These are phyloP conservation scores for Sternarchorhynchus goeldii DNA, from an alignment of 2,797 vertebrate species.

Conservation along the genomic window DNA sequence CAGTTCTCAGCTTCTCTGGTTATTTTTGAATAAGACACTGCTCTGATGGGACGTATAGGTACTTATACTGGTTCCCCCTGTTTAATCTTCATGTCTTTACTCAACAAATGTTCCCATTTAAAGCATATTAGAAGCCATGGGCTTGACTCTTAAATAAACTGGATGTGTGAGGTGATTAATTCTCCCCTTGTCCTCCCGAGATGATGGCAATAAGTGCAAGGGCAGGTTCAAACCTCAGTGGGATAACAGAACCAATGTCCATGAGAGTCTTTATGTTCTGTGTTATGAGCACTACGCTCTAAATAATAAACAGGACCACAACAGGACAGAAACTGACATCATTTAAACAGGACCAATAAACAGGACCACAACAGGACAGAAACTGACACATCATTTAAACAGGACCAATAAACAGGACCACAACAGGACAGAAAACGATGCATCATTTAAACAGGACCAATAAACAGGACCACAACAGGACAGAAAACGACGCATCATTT, in stretches of 20 bases:
- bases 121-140: conserved; percentile 13
- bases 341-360: not conserved
- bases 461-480: not conserved
- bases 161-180: not conserved
- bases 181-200: not conserved
- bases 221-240: not conserved
- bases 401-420: not conserved
- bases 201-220: not conserved
- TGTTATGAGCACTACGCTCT: not conserved
- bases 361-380: not conserved
- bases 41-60: conserved; percentile 39
- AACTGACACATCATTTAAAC: not conserved
- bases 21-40: conserved; percentile 23
- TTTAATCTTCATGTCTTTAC: not conserved
- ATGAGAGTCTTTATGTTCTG: not conserved
- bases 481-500: not conserved
- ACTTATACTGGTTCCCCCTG: not conserved
- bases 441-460: not conserved
- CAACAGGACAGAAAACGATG: not conserved
- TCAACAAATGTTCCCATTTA: conserved; percentile 22
- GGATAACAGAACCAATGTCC: not conserved
- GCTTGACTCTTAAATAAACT: not conserved
- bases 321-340: not conserved
- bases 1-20: not conserved
- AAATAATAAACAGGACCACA: not conserved